phyloP scores from a whole-genome alignment of 2,113 vertebrate genomes.

The Poeciliopsis turrubarensis region DNA sequence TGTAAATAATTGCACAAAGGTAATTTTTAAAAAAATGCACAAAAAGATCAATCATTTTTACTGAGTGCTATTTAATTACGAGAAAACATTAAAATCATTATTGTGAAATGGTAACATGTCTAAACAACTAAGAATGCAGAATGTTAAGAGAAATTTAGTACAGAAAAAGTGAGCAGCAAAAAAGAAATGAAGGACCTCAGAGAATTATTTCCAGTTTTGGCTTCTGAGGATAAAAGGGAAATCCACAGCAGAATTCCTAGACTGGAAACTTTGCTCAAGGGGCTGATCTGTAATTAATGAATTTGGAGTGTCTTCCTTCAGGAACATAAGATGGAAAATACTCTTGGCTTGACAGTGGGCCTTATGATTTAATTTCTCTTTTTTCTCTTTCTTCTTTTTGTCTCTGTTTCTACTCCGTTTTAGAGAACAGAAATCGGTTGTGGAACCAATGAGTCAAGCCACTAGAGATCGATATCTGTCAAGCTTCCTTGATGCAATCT shows the following conservation, averaged over 20 bases:
- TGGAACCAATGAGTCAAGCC: not conserved
- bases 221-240: slow-evolving; percentile 29
- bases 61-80: too few relatives aligned
- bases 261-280: slow-evolving; percentile 57
- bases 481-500: not conserved
- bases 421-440: not conserved
- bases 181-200: slow-evolving; percentile 34
- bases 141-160: too few relatives aligned
- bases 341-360: not conserved
- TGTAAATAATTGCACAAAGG: too few relatives aligned
- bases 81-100: too few relatives aligned
- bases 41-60: too few relatives aligned
- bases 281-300: slow-evolving; percentile 59
- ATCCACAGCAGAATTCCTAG: slow-evolving; percentile 48
- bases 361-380: not conserved
- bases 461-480: not conserved
- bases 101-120: too few relatives aligned
- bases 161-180: slow-evolving; percentile 35
- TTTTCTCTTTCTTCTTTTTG: not conserved
- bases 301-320: slow-evolving; percentile 22
- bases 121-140: too few relatives aligned
- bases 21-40: too few relatives aligned
- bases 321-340: slow-evolving; percentile 8
- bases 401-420: not conserved
- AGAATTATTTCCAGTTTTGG: slow-evolving; percentile 59